Evolutionary conservation across 2,797 vertebrate genomes (phyloP).

Genomic region (Gila robusta): DNA sequence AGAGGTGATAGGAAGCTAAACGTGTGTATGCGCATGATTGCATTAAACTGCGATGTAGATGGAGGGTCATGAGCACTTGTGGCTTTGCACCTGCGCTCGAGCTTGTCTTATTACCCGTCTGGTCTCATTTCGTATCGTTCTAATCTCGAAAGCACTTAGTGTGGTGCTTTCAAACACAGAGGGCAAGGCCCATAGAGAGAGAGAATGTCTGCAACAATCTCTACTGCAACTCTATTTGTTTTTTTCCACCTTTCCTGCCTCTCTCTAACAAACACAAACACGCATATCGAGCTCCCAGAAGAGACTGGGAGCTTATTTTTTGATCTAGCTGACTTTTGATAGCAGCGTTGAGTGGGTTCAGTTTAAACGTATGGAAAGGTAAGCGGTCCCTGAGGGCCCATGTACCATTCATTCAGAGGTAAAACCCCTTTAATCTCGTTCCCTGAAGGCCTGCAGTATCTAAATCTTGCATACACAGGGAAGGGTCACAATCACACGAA

Average conservation of each 20-base stretch:
- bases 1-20: conserved; percentile 50
- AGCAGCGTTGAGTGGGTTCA: conserved; percentile 15
- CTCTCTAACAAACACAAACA: conserved; percentile 18
- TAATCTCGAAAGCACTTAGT: conserved; percentile 54
- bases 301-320: conserved; percentile 4
- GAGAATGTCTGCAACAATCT: conserved; percentile 43
- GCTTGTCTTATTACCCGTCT: conserved; percentile 56
- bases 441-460: neutral
- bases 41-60: conserved; percentile 57
- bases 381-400: neutral
- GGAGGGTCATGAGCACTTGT: conserved; percentile 53
- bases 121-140: conserved; percentile 35
- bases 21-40: conserved; percentile 56
- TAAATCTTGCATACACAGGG: neutral
- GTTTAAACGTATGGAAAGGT: conserved; percentile 16
- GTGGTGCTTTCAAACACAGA: conserved; percentile 40
- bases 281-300: conserved; percentile 24
- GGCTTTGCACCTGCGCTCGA: conserved; percentile 31
- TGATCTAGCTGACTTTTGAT: conserved; percentile 28
- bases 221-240: conserved; percentile 15
- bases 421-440: conserved; percentile 7
- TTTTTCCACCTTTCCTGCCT: no score
- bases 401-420: neutral
- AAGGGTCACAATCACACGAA: neutral
- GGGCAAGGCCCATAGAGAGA: conserved; percentile 46